Evolutionary conservation across 1,140 invertebrate species (phyloP).

Genomic region (Drosophila kurseongensis): DNA sequence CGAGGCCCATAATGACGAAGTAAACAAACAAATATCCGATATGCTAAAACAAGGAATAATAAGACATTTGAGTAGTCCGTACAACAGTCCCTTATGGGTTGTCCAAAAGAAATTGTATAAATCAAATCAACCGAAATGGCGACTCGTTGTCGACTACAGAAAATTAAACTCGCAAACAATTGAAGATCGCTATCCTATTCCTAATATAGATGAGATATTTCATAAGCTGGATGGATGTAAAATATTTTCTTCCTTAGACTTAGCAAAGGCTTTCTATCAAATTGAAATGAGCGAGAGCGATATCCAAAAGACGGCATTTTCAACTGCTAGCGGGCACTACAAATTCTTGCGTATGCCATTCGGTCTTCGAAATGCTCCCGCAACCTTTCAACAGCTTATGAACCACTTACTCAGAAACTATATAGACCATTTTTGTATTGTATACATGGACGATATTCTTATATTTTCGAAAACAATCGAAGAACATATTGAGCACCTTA

Average conservation of each 20-base stretch:
- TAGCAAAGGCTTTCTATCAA: neutral
- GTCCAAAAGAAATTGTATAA: conserved; percentile 7
- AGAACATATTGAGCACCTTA: conserved; percentile 4
- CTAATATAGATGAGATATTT: conserved; percentile 2
- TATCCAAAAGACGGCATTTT: conserved; percentile 7
- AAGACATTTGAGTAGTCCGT: conserved; percentile 6
- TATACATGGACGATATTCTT: conserved; percentile 6
- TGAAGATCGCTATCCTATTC: neutral
- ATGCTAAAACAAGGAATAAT: conserved; percentile 17
- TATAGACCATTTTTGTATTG: neutral
- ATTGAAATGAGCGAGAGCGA: neutral
- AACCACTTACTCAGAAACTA: conserved; percentile 5
- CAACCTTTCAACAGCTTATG: conserved; percentile 3
- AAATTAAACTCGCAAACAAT: conserved; percentile 5
- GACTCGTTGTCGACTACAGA: conserved; percentile 11
- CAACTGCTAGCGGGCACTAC: neutral
- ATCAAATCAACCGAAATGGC: conserved; percentile 11
- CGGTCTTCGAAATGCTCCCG: too few species aligned
- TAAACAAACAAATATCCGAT: neutral
- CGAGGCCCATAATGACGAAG: conserved; percentile 8
- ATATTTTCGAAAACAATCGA: conserved; percentile 8
- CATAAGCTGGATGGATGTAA: neutral
- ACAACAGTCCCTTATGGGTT: conserved; percentile 5
- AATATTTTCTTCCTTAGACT: neutral
- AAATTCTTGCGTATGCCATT: too few species aligned